Conservation (phyloP, 1,140 invertebrate genomes). For the Leptestheria dahalacensis region DNA sequence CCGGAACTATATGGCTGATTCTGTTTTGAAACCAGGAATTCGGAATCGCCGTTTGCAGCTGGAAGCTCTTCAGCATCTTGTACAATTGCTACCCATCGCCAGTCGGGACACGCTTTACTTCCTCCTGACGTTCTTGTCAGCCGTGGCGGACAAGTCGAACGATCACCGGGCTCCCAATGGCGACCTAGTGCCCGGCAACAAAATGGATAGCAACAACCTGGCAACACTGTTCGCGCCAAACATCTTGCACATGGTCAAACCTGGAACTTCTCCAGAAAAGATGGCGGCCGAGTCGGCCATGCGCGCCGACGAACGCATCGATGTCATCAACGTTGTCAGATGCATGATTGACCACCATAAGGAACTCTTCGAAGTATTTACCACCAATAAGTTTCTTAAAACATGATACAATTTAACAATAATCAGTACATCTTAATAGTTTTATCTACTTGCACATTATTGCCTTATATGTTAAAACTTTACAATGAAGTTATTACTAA, state of each 20-base stretch:
- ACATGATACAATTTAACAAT: too few species aligned
- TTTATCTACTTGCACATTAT: too few species aligned
- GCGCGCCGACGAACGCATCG: conserved; percentile 59
- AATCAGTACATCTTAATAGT: too few species aligned
- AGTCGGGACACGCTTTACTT: conserved; percentile 76
- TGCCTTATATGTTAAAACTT: too few species aligned
- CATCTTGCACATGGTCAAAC: conserved; percentile 57
- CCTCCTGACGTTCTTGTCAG: conserved; percentile 61
- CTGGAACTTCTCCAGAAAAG: conserved; percentile 35
- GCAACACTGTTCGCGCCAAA: conserved; percentile 88
- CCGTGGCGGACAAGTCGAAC: conserved; percentile 54
- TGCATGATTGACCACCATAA: conserved; percentile 62
- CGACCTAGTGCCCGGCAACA: conserved; percentile 59
- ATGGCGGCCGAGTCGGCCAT: conserved; percentile 36
- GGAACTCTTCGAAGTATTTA: conserved; percentile 46
- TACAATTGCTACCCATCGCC: conserved; percentile 64
- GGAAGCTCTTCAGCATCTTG: conserved; percentile 62
- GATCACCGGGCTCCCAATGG: conserved; percentile 40
- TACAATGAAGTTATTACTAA: background rate
- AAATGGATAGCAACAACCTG: conserved; percentile 82
- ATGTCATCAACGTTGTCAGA: conserved; percentile 75
- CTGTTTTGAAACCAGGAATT: conserved; percentile 36
- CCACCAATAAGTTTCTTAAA: too few species aligned
- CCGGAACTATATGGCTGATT: too few species aligned
- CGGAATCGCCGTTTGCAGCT: conserved; percentile 62